phyloP scores from a whole-genome alignment of 2,888 invertebrate species.

The Orthosia incerta region DNA sequence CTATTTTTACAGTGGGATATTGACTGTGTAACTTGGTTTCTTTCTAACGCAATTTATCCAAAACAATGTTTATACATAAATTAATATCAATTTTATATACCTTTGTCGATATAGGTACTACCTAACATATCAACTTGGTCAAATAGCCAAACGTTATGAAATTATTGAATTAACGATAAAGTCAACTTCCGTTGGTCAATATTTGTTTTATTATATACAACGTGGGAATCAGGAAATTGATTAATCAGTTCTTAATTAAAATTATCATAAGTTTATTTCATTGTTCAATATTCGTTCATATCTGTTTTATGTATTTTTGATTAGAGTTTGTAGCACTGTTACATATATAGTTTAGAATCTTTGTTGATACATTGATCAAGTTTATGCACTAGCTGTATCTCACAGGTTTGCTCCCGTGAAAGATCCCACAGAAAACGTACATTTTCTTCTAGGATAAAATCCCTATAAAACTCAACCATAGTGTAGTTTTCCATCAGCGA shows the following conservation, averaged over 20 bases:
- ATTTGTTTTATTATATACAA: constrained; percentile 75
- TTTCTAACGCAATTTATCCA: neutral
- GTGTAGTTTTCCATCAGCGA: too few relatives aligned
- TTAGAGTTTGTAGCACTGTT: neutral
- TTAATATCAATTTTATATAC: neutral
- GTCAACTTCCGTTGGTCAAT: constrained; percentile 77
- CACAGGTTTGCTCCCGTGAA: too few relatives aligned
- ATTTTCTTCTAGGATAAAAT: too few relatives aligned
- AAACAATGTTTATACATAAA: neutral
- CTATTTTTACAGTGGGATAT: neutral
- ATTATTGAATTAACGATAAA: constrained; percentile 59
- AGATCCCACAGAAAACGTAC: too few relatives aligned
- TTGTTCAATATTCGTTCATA: constrained; percentile 18
- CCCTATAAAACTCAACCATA: too few relatives aligned
- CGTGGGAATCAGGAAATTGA: constrained; percentile 79
- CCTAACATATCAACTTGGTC: constrained; percentile 13
- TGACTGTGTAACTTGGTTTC: neutral
- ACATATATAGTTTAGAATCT: too few relatives aligned
- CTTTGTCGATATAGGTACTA: neutral
- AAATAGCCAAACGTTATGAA: constrained; percentile 11
- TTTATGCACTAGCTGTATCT: too few relatives aligned
- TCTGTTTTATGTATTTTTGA: neutral
- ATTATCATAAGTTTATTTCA: neutral
- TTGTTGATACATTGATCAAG: too few relatives aligned
- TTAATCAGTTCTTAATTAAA: constrained; percentile 47